Conservation (phyloP, 2,888 invertebrate species). For the Branchipolynoe longqiensis region DNA sequence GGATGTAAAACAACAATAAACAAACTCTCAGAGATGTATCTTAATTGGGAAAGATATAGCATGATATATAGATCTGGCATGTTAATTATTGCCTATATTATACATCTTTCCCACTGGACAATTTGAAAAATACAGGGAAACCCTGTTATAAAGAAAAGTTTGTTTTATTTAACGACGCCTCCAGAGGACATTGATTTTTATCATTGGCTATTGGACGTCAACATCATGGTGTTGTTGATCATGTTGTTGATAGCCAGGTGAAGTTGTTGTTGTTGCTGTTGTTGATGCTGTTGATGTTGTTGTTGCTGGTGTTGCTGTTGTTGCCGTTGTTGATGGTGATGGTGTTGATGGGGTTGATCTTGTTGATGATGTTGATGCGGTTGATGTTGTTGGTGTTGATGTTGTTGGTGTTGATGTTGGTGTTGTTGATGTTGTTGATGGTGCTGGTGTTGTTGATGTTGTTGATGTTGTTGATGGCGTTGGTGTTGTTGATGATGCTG, state of each 20-base stretch:
- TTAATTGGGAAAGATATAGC: too few relatives aligned
- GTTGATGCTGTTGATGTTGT: neutral
- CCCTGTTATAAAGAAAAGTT: too few relatives aligned
- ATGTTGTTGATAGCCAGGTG: neutral
- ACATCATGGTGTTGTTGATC: neutral
- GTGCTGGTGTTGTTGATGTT: neutral
- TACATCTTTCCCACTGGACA: too few relatives aligned
- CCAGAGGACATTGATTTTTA: too few relatives aligned
- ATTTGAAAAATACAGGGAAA: too few relatives aligned
- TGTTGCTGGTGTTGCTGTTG: neutral
- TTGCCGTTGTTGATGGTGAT: neutral
- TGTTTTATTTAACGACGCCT: too few relatives aligned
- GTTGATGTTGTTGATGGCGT: neutral
- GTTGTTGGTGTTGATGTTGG: neutral
- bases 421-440: neutral
- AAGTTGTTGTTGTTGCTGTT: neutral
- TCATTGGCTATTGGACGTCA: too few relatives aligned
- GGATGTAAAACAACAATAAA: too few relatives aligned
- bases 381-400: neutral
- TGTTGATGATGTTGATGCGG: neutral
- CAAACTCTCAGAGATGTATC: too few relatives aligned
- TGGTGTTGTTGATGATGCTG: neutral
- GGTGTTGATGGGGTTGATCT: neutral
- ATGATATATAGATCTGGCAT: too few relatives aligned
- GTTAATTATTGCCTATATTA: too few relatives aligned